Percentiles rank a stretch among this genome's conserved stretches.
Evolutionary conservation across 2,797 vertebrate species (phyloP).

Genomic region (Pteropus rufus): DNA sequence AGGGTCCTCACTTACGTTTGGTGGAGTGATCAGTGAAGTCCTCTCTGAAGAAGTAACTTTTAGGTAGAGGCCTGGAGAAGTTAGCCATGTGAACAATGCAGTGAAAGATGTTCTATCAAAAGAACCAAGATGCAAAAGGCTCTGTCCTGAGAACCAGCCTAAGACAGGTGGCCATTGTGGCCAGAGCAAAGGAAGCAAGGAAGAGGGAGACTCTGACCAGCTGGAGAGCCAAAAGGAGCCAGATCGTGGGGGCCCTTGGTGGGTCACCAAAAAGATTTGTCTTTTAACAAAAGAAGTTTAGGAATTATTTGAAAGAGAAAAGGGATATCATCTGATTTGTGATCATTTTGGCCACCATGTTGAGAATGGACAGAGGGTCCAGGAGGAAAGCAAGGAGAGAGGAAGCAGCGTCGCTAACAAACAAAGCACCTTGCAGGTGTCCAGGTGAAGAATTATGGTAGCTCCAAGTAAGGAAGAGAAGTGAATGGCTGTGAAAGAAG

Average conservation of each 20-base stretch:
- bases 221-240: background rate
- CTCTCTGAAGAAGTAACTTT: background rate
- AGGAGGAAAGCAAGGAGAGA: background rate
- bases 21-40: background rate
- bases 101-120: background rate
- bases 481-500: background rate
- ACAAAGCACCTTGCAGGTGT: fast-evolving
- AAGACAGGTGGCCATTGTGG: background rate
- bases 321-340: background rate
- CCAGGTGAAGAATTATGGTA: background rate
- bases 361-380: background rate
- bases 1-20: background rate
- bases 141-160: background rate
- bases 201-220: too few species aligned
- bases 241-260: background rate
- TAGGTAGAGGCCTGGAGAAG: background rate
- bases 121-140: background rate
- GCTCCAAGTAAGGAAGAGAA: background rate
- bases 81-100: background rate
- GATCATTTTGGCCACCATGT: background rate
- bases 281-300: constrained; percentile 5
- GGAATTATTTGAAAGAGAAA: background rate
- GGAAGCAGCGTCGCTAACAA: background rate
- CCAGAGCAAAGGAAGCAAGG: background rate
- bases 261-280: background rate